phyloP scores from a whole-genome alignment of 2,113 vertebrate genomes.

The Tenrec ecaudatus region DNA sequence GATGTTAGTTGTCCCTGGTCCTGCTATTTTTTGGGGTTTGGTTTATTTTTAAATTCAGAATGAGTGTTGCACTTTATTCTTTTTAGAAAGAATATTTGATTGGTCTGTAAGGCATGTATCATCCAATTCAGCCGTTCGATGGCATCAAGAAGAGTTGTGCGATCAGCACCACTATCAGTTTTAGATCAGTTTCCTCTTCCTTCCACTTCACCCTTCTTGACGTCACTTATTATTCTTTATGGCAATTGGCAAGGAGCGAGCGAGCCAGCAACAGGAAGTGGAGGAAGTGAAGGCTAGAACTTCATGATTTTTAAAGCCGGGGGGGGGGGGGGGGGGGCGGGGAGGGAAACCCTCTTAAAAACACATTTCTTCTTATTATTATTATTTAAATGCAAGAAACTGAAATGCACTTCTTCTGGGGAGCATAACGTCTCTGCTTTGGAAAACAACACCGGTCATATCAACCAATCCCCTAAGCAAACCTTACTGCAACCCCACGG shows the following conservation, averaged over 20 bases:
- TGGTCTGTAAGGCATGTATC: too few relatives aligned
- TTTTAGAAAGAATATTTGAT: too few relatives aligned
- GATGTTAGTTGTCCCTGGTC: conserved; percentile 12
- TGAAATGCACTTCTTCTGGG: neutral
- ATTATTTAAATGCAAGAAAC: neutral
- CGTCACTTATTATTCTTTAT: neutral
- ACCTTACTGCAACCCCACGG: neutral
- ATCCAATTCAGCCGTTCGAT: too few relatives aligned
- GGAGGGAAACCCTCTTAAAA: neutral
- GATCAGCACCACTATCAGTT: too few relatives aligned
- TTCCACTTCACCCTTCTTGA: neutral
- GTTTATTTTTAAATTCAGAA: neutral
- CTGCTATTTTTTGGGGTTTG: neutral
- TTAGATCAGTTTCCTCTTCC: too few relatives aligned
- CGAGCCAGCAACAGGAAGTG: neutral
- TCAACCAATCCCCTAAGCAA: neutral
- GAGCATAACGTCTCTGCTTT: neutral
- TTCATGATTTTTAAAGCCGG: neutral
- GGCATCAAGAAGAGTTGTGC: too few relatives aligned
- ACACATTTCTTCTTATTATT: neutral
- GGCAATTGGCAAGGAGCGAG: conserved; percentile 10
- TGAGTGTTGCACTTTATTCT: neutral
- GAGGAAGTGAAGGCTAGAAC: neutral
- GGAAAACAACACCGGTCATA: neutral
- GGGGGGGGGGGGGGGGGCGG: conserved; percentile 25